Percentiles rank a stretch among this genome's conserved stretches.
phyloP scores from a whole-genome alignment of 2,797 vertebrate species.

The Poliocrania exsul region DNA sequence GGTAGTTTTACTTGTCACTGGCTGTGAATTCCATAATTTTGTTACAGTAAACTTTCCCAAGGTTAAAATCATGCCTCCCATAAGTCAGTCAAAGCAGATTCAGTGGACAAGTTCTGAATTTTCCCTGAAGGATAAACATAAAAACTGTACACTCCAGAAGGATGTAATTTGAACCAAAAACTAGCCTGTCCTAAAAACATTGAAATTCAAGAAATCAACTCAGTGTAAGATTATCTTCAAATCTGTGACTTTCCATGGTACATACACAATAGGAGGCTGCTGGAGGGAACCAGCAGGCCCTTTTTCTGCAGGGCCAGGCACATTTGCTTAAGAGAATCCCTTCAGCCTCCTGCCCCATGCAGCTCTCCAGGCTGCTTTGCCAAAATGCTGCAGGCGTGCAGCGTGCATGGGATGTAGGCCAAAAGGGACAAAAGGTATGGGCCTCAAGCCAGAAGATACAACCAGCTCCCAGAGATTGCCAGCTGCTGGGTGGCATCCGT shows the following conservation, averaged over 20 bases:
- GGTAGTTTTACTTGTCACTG: background rate
- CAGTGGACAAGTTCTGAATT: background rate
- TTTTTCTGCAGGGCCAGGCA: background rate
- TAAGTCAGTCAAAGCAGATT: background rate
- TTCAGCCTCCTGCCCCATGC: background rate
- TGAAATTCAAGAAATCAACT: background rate
- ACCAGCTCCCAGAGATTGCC: accelerated
- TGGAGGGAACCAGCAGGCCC: background rate
- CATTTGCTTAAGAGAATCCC: background rate
- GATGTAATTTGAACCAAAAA: background rate
- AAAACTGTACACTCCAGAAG: background rate
- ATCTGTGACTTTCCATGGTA: background rate
- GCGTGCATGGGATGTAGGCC: background rate
- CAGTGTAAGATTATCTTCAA: background rate
- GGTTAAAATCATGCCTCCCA: background rate
- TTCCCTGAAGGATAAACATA: background rate
- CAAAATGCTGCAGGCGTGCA: background rate
- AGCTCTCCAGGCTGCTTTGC: background rate
- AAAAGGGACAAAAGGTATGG: background rate
- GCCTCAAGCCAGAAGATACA: background rate
- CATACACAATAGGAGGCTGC: background rate
- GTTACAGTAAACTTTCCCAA: background rate
- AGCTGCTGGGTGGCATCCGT: background rate
- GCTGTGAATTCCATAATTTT: background rate
- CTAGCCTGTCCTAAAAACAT: background rate